Base-by-base conservation (phyloP, 2,113 vertebrate genomes). In the Gallinago jamesoni region DNA sequence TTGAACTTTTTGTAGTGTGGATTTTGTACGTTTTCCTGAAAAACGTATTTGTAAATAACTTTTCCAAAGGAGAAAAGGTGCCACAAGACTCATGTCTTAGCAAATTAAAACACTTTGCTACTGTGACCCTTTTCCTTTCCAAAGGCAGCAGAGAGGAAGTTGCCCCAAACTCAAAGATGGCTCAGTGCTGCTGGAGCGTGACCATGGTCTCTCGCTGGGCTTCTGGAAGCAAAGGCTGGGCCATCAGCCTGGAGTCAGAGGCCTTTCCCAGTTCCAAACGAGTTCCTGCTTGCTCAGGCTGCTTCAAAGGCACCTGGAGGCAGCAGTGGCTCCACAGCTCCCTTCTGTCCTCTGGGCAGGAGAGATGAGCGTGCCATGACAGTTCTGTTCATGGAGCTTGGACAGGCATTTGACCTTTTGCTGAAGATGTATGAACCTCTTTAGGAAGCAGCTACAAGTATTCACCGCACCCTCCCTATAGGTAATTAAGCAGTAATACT, bases 181-280 rank as follows among this genome's bases (percentile, higher is more conserved):
- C n/a, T 73, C 1, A 0, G 28, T 45, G 64, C 64, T 68, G 59
- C 45, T 1, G 0, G 63, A 48, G 27, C 4, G 0, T 0, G 3
- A 41, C 22, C 4, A 0, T 11, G 7, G 56, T 48, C 22, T 60
- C 52, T 33, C 11, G 2, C 55, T 27, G 50, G 57, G 55, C 64
- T 64, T 39, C 59, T 84, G 73, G 13, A 74, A 48, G 28, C 52
- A 73, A 62, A 28, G 1, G 0, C 17, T 28, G 22, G 20, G 12
- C 52, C 47, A 16, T 12, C 87, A 77, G 16, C 12, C 12, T 18
- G 37, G 30, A 47, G 7, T 45, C 75, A 37, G 62, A 28, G 53
- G 50, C 41, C 45, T 57, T 59, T 62, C 89, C 56, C 89, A 84
- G 59, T 81, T 91, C 68, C 37, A 50, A 6, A 47, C 13, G 28